These are phyloP conservation scores for Medauroidea extradentata DNA, from an alignment of 1,140 invertebrate genomes.

Conservation along the genomic window DNA sequence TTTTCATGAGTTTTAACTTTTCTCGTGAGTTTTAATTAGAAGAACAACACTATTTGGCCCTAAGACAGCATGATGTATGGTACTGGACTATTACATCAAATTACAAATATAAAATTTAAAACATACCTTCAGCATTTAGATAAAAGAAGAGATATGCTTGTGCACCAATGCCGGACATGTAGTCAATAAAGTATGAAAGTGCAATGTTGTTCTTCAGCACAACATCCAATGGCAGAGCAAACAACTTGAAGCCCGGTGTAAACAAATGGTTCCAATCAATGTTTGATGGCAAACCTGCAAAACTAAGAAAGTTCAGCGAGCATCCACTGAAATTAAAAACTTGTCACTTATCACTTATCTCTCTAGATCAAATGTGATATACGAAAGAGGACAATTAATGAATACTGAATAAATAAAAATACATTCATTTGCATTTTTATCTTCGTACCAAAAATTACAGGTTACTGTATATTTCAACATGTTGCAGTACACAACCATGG, in stretches of 20 bases:
- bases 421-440: no score
- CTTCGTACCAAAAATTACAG: no score
- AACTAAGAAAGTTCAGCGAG: not conserved
- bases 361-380: not conserved
- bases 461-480: no score
- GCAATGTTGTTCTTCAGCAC: conserved; percentile 78
- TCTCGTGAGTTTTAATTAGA: no score
- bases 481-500: no score
- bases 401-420: no score
- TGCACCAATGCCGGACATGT: conserved; percentile 64
- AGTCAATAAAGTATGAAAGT: conserved; percentile 78
- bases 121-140: conserved; percentile 69
- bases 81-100: no score
- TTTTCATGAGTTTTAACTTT: no score
- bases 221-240: conserved; percentile 67
- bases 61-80: not conserved
- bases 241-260: conserved; percentile 55
- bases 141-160: conserved; percentile 77
- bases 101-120: no score
- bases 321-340: not conserved
- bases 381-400: no score
- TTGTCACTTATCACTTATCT: not conserved
- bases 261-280: conserved; percentile 51
- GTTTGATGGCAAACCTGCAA: conserved; percentile 36
- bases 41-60: no score